A percentile compares a stretch with the other conserved stretches of the same genome.
phyloP scores from a whole-genome alignment of 2,113 vertebrate genomes.

The Panurus biarmicus region DNA sequence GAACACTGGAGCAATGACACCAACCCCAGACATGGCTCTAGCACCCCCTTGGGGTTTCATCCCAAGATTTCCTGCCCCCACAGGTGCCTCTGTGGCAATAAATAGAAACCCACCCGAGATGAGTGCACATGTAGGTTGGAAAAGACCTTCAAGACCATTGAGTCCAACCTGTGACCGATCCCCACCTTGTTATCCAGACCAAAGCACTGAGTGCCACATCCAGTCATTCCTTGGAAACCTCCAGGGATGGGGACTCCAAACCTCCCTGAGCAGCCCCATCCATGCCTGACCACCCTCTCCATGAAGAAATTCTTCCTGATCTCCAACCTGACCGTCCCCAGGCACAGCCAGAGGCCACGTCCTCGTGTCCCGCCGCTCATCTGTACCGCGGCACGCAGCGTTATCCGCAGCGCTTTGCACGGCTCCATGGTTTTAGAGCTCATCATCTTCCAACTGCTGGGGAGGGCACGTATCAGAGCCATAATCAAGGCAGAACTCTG shows the following conservation, averaged over 20 bases:
- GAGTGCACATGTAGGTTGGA: background rate
- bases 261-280: background rate
- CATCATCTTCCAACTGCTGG: background rate
- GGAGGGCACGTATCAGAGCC: background rate
- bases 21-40: background rate
- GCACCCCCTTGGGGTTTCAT: background rate
- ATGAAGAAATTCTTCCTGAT: background rate
- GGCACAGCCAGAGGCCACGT: background rate
- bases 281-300: background rate
- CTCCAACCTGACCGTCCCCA: background rate
- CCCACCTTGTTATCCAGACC: background rate
- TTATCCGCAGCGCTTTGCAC: background rate
- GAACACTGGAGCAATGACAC: background rate
- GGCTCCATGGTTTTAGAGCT: background rate
- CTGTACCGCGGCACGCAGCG: fast-evolving
- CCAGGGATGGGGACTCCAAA: background rate
- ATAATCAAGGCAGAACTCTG: slow-evolving; percentile 42
- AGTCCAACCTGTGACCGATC: fast-evolving
- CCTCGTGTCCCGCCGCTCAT: background rate
- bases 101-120: background rate
- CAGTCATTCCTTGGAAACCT: background rate
- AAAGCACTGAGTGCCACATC: background rate
- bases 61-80: background rate
- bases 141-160: background rate
- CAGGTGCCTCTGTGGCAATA: background rate